Conservation (phyloP, 2,888 invertebrate genomes). For the Caenorhabditis imperialis region DNA sequence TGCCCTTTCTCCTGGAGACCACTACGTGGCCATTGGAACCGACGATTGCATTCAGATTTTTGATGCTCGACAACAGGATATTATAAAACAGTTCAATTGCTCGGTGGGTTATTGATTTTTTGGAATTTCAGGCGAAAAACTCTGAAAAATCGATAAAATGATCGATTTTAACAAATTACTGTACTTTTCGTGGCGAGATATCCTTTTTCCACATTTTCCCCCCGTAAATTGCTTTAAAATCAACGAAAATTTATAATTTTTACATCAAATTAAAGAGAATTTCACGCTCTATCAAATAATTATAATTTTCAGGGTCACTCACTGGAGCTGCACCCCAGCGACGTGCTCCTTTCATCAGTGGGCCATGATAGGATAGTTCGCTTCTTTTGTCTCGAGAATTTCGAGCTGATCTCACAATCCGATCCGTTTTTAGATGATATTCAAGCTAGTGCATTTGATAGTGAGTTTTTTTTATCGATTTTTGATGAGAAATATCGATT, state of each 20-base stretch:
- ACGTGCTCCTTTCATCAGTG: conserved; percentile 48
- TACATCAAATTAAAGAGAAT: too few species aligned
- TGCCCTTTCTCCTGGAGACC: conserved; percentile 52
- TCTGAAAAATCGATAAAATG: background rate
- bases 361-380: conserved; percentile 56
- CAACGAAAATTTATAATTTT: too few species aligned
- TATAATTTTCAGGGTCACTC: conserved; percentile 39
- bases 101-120: conserved; percentile 25
- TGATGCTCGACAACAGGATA: conserved; percentile 44
- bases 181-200: too few species aligned
- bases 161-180: too few species aligned
- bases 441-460: conserved; percentile 52
- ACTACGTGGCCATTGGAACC: conserved; percentile 44
- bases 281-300: too few species aligned
- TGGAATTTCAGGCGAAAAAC: background rate
- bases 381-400: conserved; percentile 48
- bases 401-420: conserved; percentile 54
- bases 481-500: too few species aligned
- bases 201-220: too few species aligned
- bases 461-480: too few species aligned
- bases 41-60: conserved; percentile 50
- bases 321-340: conserved; percentile 46
- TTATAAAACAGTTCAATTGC: conserved; percentile 46
- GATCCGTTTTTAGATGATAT: conserved; percentile 55
- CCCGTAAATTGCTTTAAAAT: too few species aligned